Percentiles rank a stretch among this genome's conserved stretches.
phyloP scores from a whole-genome alignment of 2,113 vertebrate genomes.

The Xerus inauris region DNA sequence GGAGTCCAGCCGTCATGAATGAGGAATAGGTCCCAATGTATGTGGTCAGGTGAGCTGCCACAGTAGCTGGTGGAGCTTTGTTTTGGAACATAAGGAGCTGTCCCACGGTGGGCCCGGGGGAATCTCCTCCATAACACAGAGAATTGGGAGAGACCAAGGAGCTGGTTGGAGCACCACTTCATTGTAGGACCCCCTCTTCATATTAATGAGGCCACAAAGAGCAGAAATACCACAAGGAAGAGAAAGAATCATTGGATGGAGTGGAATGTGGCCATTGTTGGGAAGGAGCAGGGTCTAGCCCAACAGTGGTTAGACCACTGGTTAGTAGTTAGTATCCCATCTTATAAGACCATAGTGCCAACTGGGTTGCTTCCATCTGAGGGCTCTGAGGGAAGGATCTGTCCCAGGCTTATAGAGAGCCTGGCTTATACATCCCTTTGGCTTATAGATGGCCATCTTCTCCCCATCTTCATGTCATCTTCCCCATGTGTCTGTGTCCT shows the following conservation, averaged over 20 bases:
- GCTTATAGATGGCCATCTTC: neutral
- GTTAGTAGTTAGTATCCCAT: too few relatives aligned
- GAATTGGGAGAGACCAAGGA: neutral
- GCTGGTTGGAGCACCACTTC: neutral
- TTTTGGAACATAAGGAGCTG: neutral
- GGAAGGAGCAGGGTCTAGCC: rapidly evolving
- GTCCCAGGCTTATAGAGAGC: neutral
- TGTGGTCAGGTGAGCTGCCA: rapidly evolving
- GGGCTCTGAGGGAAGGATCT: rapidly evolving
- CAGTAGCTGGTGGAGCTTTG: neutral
- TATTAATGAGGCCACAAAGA: neutral
- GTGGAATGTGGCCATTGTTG: rapidly evolving
- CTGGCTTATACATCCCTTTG: too few relatives aligned
- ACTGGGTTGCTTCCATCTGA: too few relatives aligned
- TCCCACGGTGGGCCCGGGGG: neutral
- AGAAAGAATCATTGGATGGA: neutral
- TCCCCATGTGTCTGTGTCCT: neutral
- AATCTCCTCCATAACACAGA: neutral
- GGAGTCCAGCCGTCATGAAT: neutral
- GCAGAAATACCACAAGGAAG: neutral
- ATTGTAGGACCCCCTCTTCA: neutral
- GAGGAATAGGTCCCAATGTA: too few relatives aligned
- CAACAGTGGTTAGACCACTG: rapidly evolving
- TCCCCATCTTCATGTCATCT: neutral
- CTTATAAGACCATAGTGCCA: neutral